Conservation (phyloP, 2,797 vertebrate genomes). For the Vespertilio murinus region DNA sequence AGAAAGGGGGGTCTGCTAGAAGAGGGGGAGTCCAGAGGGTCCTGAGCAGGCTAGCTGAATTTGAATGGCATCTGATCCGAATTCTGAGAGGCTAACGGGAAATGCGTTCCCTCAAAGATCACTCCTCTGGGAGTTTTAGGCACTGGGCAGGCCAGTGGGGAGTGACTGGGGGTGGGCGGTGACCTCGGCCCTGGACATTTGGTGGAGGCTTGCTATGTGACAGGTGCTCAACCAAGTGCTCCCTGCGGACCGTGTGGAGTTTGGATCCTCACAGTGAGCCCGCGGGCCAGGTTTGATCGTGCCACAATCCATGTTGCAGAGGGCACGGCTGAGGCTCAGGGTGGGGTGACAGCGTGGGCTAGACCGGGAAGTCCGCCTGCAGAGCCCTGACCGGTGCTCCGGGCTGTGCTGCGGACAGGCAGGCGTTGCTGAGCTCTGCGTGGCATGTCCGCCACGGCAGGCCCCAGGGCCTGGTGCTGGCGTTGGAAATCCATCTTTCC, state of each 20-base stretch:
- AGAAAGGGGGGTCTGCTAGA: neutral
- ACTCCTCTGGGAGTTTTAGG: neutral
- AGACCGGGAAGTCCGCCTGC: neutral
- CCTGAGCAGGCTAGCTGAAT: neutral
- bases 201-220: neutral
- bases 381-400: rapidly evolving
- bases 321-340: neutral
- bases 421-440: neutral
- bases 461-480: neutral
- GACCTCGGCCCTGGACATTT: neutral
- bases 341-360: neutral
- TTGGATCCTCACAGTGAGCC: neutral
- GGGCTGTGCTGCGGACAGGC: neutral
- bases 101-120: neutral
- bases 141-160: neutral
- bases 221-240: neutral
- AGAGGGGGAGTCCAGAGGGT: neutral
- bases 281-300: neutral
- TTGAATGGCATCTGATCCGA: neutral
- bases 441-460: rapidly evolving
- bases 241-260: rapidly evolving
- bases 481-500: neutral
- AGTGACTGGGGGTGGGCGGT: neutral
- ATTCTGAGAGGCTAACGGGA: neutral
- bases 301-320: neutral